Base-by-base conservation (phyloP, 30 jellyfish, hydroid and myxozoan genomes). In the Hydractinia echinata region DNA sequence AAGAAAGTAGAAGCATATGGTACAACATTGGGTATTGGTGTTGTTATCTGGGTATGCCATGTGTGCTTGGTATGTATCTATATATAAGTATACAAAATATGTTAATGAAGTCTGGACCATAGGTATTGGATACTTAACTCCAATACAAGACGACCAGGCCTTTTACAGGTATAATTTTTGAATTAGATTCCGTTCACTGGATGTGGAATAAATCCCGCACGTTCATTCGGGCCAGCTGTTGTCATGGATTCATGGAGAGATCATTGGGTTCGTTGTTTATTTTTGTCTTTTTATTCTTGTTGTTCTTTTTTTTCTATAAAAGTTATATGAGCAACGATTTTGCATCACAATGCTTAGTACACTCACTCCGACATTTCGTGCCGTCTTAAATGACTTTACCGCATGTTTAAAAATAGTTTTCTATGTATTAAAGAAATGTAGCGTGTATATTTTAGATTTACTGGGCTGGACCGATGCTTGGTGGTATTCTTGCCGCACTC, bases 211-310 rank as follows among this genome's bases (percentile, higher is more conserved):
- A 91, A 91, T 60, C 97, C 97, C 30, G 97, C 97, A 13, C 68
- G 97, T 82, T 86, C 97, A 30, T 91, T 91, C 79, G 97, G 97
- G 19, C 97, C 97, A 6, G 97, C 97, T 4, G 89, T 91, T 39
- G 95, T 91, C 51, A 78, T 87, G 83, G 83, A 86, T 74, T 50
- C 72, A 49, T 91, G 88, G 88, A 83, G 81, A 14, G 88, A 91
- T 56, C 97, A 91, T 53, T 91, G 97, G 97, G 97, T 91, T 54
- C 62, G 94, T 39, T 64, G 19, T 64, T 13, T 7, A 8, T 6
- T 64, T 7, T n/a, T 64, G 19, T 58, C 69, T 11, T 11, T 13
- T 58, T 16, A 2, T 58, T 58, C 19, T 58, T 58, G 69, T 2
- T 11, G 69, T 58, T 58, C 19, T 58, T 58, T 58, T 16, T 16